phyloP scores from a whole-genome alignment of 2,797 vertebrate species.

The Gymnocypris eckloni region DNA sequence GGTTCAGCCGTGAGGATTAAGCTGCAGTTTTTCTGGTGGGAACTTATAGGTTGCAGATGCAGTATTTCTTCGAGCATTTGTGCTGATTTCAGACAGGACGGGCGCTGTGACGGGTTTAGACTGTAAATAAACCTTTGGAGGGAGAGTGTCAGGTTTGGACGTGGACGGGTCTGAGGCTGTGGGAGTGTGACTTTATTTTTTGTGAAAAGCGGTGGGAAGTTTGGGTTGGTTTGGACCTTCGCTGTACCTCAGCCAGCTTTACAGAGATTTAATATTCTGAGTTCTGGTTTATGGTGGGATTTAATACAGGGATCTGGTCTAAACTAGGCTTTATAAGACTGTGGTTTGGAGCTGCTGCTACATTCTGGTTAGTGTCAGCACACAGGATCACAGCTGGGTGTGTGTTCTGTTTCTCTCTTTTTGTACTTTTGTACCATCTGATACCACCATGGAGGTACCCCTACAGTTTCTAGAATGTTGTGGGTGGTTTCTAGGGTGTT shows the following conservation, averaged over 20 bases:
- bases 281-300: constrained; percentile 34
- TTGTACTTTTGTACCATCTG: neutral
- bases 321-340: constrained; percentile 22
- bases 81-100: constrained; percentile 6
- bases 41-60: neutral
- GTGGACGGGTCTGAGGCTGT: neutral
- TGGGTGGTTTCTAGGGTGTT: no score
- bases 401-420: constrained; percentile 25
- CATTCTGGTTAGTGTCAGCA: constrained; percentile 13
- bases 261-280: constrained; percentile 20
- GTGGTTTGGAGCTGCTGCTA: constrained; percentile 17
- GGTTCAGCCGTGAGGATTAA: neutral
- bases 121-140: constrained; percentile 14
- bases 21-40: neutral
- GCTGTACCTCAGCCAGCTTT: constrained; percentile 8
- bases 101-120: constrained; percentile 22
- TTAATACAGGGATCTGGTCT: constrained; percentile 30
- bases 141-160: constrained; percentile 14
- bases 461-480: no score
- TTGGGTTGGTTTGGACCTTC: neutral
- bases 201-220: constrained; percentile 8
- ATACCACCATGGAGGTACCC: neutral
- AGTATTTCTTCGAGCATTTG: constrained; percentile 4
- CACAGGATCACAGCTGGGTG: constrained; percentile 7
- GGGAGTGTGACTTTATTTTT: constrained; percentile 1